Conservation (phyloP, 1,140 invertebrate species). For the Lucilia cuprina region DNA sequence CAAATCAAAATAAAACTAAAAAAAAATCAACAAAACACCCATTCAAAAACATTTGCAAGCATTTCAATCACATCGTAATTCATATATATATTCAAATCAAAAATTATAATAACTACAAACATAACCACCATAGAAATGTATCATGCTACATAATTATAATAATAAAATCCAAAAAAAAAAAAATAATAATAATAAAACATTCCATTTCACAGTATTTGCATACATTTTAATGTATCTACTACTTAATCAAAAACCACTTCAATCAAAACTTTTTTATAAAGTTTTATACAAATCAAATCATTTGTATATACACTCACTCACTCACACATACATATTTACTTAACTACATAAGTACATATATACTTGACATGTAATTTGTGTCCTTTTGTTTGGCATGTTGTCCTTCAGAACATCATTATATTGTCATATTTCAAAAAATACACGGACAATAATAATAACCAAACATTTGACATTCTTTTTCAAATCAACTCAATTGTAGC, state of each 20-base stretch:
- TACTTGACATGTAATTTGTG: no score
- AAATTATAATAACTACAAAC: not conserved
- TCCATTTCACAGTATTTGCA: not conserved
- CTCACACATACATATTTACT: no score
- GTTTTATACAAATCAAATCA: no score
- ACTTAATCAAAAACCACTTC: not conserved
- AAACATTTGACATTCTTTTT: not conserved
- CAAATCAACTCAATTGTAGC: not conserved
- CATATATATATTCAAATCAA: conserved; percentile 10
- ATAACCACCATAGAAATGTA: not conserved
- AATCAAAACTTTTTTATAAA: not conserved
- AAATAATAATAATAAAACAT: not conserved
- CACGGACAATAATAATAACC: not conserved
- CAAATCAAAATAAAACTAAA: not conserved
- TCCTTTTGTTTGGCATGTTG: no score
- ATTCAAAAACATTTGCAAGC: not conserved
- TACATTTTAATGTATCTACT: no score
- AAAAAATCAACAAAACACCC: not conserved
- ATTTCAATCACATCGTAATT: not conserved
- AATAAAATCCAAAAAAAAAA: no score
- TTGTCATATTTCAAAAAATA: not conserved
- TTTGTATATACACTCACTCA: no score
- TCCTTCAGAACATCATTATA: not conserved
- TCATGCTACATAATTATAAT: conserved; percentile 4
- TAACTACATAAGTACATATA: no score